phyloP scores from a whole-genome alignment of 2,797 vertebrate species.

The Lagocephalus sceleratus region DNA sequence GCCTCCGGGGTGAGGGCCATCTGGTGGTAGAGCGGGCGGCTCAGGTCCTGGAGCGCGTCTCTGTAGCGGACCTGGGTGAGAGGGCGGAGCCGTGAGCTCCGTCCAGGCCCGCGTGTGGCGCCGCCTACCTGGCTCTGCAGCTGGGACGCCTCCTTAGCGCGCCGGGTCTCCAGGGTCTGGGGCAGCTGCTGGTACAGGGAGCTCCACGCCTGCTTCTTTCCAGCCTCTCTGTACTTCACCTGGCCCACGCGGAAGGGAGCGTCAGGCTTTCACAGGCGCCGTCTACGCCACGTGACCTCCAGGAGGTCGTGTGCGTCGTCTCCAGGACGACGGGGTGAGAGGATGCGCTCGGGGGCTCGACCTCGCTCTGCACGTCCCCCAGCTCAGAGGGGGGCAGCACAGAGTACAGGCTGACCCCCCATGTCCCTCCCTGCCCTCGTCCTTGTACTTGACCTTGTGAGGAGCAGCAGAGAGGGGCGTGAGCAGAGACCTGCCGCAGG shows the following conservation, averaged over 20 bases:
- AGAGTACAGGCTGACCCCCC: conserved; percentile 54
- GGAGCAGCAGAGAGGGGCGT: background rate
- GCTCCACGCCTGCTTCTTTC: conserved; percentile 72
- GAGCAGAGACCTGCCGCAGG: background rate
- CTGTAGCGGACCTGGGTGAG: conserved; percentile 66
- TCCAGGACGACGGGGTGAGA: no score
- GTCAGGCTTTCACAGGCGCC: background rate
- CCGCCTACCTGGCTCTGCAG: conserved; percentile 92
- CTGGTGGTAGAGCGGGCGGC: conserved; percentile 58
- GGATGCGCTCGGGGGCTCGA: no score
- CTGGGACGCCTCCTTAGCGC: conserved; percentile 77
- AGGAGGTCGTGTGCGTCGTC: background rate
- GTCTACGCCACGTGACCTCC: background rate
- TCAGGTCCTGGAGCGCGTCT: conserved; percentile 41
- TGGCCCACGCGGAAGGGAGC: conserved; percentile 39
- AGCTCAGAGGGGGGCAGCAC: conserved; percentile 83
- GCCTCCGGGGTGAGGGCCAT: conserved; percentile 61
- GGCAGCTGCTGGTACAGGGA: conserved; percentile 84
- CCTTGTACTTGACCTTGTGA: conserved; percentile 59
- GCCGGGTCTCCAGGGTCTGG: conserved; percentile 84
- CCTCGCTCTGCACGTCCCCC: conserved; percentile 59
- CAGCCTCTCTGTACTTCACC: conserved; percentile 84
- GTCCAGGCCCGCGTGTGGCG: no score
- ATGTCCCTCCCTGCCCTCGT: conserved; percentile 50
- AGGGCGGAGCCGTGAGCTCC: no score